phyloP scores from a whole-genome alignment of 1,140 invertebrate genomes.

The Brachionus rubens region DNA sequence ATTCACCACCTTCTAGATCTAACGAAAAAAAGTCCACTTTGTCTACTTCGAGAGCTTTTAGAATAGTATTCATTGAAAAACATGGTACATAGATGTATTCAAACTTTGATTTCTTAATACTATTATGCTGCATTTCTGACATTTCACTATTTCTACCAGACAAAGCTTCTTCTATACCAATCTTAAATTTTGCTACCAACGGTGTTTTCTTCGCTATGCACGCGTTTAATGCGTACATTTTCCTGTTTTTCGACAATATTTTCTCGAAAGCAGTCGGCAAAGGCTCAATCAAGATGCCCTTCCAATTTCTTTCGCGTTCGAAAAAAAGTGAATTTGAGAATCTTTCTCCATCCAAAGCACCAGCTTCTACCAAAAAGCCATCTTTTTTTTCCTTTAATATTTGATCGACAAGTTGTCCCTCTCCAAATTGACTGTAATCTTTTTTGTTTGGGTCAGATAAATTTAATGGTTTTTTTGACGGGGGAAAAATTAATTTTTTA shows the following conservation, averaged over 20 bases:
- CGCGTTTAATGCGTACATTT: background rate
- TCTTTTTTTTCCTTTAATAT: conserved; percentile 39
- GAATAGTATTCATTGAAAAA: conserved; percentile 28
- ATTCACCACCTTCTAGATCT: conserved; percentile 20
- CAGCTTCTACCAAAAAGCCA: conserved; percentile 66
- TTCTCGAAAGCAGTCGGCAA: conserved; percentile 65
- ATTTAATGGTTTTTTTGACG: background rate
- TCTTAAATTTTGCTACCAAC: conserved; percentile 5
- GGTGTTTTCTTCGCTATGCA: background rate
- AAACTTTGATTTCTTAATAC: background rate
- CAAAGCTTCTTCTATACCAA: background rate
- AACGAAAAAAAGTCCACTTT: conserved; percentile 8
- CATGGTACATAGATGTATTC: conserved; percentile 34
- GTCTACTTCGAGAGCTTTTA: background rate
- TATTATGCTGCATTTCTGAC: no score
- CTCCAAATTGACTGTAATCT: conserved; percentile 35
- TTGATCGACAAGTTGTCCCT: conserved; percentile 47
- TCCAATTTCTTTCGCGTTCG: conserved; percentile 70
- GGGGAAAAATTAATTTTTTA: background rate
- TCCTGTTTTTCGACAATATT: conserved; percentile 49
- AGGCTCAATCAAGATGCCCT: conserved; percentile 71
- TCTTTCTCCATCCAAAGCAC: conserved; percentile 64
- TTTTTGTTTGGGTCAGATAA: background rate
- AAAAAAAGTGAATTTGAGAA: conserved; percentile 68
- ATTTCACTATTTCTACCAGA: background rate